Percentiles rank a stretch among this genome's conserved stretches.
Evolutionary conservation across 2,797 vertebrate genomes (phyloP).

Genomic region (Lates japonicus): DNA sequence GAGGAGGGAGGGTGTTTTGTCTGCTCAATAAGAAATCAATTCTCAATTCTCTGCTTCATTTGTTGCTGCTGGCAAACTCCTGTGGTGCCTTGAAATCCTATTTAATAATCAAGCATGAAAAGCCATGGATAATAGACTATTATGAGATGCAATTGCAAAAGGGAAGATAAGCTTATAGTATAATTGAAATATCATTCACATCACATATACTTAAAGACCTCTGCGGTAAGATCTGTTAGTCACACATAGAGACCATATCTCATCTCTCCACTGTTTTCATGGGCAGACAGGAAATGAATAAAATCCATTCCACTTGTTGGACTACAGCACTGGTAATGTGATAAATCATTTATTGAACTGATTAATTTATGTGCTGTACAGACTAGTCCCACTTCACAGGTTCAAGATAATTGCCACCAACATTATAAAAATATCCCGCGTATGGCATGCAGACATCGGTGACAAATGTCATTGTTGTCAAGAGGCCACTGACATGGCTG

Average conservation of each 20-base stretch:
- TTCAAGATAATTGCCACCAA: not conserved
- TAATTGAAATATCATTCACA: constrained; percentile 83
- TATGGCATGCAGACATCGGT: not conserved
- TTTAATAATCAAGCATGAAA: constrained; percentile 83
- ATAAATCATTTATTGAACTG: constrained; percentile 21
- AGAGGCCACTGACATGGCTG: not conserved
- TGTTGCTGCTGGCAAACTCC: constrained; percentile 71
- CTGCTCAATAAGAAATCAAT: constrained; percentile 78
- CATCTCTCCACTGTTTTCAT: constrained; percentile 38
- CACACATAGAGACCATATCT: constrained; percentile 40
- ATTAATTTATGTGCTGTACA: not conserved
- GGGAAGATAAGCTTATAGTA: constrained; percentile 73
- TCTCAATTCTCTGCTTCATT: constrained; percentile 80
- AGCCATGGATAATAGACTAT: constrained; percentile 79
- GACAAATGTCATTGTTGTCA: not conserved
- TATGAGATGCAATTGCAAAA: constrained; percentile 75
- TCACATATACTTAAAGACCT: constrained; percentile 55
- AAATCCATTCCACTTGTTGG: constrained; percentile 36
- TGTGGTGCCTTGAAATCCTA: constrained; percentile 76
- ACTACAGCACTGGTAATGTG: not conserved
- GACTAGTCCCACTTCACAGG: not conserved
- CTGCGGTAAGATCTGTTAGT: constrained; percentile 41
- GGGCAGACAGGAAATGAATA: constrained; percentile 13
- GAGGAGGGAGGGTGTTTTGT: constrained; percentile 56
- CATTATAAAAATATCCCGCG: not conserved